Evolutionary conservation across 1,140 invertebrate species (phyloP).

Genomic region (Drosophila tristis): DNA sequence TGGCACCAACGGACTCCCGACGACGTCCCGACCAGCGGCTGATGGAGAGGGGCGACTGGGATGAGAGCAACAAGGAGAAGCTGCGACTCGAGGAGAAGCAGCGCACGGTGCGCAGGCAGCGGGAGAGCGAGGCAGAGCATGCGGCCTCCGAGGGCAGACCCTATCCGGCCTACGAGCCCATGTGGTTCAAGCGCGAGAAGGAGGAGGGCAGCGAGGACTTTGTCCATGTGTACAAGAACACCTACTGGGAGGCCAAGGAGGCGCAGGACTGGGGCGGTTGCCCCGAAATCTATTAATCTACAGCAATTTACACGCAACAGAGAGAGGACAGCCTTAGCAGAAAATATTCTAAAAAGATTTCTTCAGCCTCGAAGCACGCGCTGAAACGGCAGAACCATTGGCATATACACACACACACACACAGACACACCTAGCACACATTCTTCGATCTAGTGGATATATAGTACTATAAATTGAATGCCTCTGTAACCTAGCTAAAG

Average conservation of each 20-base stretch:
- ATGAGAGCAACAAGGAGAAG: conserved; percentile 97
- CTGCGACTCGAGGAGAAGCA: conserved; percentile 96
- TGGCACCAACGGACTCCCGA: conserved; percentile 98
- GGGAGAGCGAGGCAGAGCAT: conserved; percentile 92
- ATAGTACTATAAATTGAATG: no score
- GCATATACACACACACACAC: background rate
- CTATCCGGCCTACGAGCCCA: conserved; percentile 91
- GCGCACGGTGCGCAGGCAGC: conserved; percentile 88
- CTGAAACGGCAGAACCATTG: background rate
- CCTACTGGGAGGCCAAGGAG: conserved; percentile 97
- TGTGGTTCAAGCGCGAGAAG: conserved; percentile 95
- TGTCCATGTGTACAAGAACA: conserved; percentile 93
- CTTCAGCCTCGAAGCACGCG: conserved; percentile 14
- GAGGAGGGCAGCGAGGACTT: conserved; percentile 92
- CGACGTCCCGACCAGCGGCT: conserved; percentile 97
- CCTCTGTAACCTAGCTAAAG: no score
- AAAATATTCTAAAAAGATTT: conserved; percentile 63
- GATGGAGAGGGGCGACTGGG: conserved; percentile 98
- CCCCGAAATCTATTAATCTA: conserved; percentile 94
- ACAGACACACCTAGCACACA: conserved; percentile 26
- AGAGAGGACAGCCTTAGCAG: conserved; percentile 52
- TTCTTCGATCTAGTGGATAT: conserved; percentile 33
- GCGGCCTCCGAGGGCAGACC: conserved; percentile 90
- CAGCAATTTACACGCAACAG: conserved; percentile 12
- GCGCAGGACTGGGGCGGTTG: conserved; percentile 95